Percentiles rank a stretch among this genome's conserved stretches.
Evolutionary conservation across 2,888 invertebrate genomes (phyloP).

Genomic region (Stenoptilia bipunctidactyla): DNA sequence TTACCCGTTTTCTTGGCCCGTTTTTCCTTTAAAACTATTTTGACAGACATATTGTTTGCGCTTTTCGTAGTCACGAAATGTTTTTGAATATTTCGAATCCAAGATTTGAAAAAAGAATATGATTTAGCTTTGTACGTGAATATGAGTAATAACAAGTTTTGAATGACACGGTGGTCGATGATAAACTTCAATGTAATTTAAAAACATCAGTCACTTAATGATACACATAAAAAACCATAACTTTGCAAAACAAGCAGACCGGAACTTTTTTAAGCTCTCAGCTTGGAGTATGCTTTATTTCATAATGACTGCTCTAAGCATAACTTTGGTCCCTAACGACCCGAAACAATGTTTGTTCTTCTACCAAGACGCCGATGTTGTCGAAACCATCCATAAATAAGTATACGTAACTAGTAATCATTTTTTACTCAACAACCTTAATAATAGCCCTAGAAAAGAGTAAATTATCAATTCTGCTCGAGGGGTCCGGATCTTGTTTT

Average conservation of each 20-base stretch:
- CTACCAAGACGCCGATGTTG: slow-evolving; percentile 39
- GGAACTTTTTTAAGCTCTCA: background rate
- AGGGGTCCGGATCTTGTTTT: slow-evolving; percentile 53
- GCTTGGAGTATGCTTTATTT: slow-evolving; percentile 15
- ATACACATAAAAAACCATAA: background rate
- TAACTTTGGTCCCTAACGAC: slow-evolving; percentile 62
- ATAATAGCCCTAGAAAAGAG: slow-evolving; percentile 66
- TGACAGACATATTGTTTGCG: slow-evolving; percentile 1
- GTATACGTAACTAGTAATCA: slow-evolving; percentile 57
- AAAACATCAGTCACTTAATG: background rate
- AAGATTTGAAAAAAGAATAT: no score
- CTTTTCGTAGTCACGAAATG: background rate
- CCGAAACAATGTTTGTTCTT: slow-evolving; percentile 68
- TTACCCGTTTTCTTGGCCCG: background rate
- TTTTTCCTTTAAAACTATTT: background rate
- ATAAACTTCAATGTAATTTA: background rate
- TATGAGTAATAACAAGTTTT: no score
- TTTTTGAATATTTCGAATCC: no score
- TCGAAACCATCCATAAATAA: slow-evolving; percentile 28
- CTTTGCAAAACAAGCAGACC: slow-evolving; percentile 1
- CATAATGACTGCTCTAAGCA: slow-evolving; percentile 47
- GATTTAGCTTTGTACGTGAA: no score
- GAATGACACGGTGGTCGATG: no score
- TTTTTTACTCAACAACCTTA: slow-evolving; percentile 52
- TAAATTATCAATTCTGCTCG: slow-evolving; percentile 70